phyloP scores from a whole-genome alignment of 1,140 invertebrate species.

The Drosophila kurseongensis region DNA sequence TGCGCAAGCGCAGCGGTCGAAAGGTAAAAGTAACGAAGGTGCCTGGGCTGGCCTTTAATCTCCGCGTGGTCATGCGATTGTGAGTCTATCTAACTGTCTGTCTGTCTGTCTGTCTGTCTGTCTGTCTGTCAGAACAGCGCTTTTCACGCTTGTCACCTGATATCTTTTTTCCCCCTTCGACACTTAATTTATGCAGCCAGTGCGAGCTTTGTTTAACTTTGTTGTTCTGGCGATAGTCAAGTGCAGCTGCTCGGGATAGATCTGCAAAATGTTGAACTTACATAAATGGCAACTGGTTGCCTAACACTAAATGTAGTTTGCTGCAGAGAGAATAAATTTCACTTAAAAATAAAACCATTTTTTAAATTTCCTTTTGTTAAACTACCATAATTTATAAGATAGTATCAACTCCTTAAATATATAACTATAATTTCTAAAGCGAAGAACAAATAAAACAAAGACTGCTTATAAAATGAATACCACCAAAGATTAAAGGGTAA shows the following conservation, averaged over 20 bases:
- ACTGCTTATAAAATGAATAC: too few species aligned
- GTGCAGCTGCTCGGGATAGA: conserved; percentile 33
- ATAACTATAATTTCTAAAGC: too few species aligned
- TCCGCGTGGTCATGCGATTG: conserved; percentile 24
- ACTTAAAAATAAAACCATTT: too few species aligned
- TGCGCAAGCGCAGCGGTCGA: conserved; percentile 40
- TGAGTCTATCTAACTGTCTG: conserved; percentile 15
- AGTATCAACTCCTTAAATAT: too few species aligned
- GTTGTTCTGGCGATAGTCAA: conserved; percentile 33
- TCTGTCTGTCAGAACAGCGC: conserved; percentile 36
- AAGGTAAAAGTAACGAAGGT: conserved; percentile 39
- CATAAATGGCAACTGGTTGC: conserved; percentile 72
- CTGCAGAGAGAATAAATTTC: not conserved
- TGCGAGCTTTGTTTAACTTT: conserved; percentile 41
- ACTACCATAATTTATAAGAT: too few species aligned
- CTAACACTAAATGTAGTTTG: not conserved
- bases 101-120: conserved; percentile 28
- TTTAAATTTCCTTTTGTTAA: too few species aligned
- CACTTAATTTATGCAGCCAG: conserved; percentile 70
- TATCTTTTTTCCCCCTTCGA: conserved; percentile 55
- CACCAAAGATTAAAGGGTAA: too few species aligned
- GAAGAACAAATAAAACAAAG: too few species aligned
- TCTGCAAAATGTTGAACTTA: conserved; percentile 77
- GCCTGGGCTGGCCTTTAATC: conserved; percentile 66
- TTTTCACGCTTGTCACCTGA: conserved; percentile 79